Evolutionary conservation across 2,113 vertebrate genomes (phyloP), one percentile per base, ranked within the genome.

Genomic region (Alethe castanea): DNA sequence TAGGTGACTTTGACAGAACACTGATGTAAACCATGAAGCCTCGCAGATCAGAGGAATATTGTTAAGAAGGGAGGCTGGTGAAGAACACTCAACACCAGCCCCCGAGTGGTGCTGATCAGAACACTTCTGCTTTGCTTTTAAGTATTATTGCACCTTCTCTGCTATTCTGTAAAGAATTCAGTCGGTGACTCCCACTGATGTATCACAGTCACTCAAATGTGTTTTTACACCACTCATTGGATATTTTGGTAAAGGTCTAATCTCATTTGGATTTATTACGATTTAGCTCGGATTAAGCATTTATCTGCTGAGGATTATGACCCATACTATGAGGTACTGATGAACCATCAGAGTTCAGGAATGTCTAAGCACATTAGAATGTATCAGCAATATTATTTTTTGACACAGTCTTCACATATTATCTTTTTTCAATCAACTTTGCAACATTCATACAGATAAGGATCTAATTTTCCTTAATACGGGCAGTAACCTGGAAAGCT

Each of bases 181-280:
- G 79, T 78, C 24, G 36, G 83, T 76, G 52, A 78, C 80, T 92
- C 94, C 77, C 53, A 86, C 82, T 79, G 90, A 86, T 78, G 47
- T 70, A 92, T 84, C 64, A 52, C 79, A 94, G 82, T 78, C 86
- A 81, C 69, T 95, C 90, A 60, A 47, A 71, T 50, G 14, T 66
- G 80, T 78, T 93, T 90, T 94, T 90, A 65, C 45, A 81, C 72
- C 61, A 52, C 77, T 92, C 61, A 16, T 5, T 74, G 76, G 82
- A 22, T 96, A 94, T 95, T 90, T 88, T 14, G 4, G 79, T 93
- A 56, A 92, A 96, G 80, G 80, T 80, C 94, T 96, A 96, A 97
- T 96, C 95, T 97, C 85, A 95, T 96, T 96, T 95, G 96, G 96
- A 94, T 97, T 94, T 96, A 94, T 95, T 93, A 81, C 72, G 45